Evolutionary conservation across 2,797 vertebrate genomes (phyloP), one percentile per base, ranked within the genome.

Genomic region (Myiotriccus ornatus): DNA sequence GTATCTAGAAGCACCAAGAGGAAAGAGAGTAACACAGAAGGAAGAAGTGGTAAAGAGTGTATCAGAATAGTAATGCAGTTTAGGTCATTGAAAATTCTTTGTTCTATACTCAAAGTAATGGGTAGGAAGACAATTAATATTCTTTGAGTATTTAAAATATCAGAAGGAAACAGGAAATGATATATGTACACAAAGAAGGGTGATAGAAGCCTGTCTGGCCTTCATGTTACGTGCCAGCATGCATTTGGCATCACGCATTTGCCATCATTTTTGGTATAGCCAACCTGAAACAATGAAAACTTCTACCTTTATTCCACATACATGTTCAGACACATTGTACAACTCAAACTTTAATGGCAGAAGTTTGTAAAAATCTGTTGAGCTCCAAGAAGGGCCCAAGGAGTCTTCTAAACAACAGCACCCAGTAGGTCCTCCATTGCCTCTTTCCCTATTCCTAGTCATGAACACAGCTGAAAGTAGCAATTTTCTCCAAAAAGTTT

Each of bases 231-330:
- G 24, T 34, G 10, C 2, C 28, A n/a, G 18, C 7, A 19, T 12
- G 2, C 1, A 9, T 65, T 57, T 3, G 0, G 5, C 49, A 46
- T 32, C 7, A 19, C 8, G 1, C 1, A 9, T 57, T 55, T 3
- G 0, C 6, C 49, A 46, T 35, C 0, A 43, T 22, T 78, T 84
- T 71, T 65, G 7, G 22, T 55, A 25, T 3, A 82, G 14, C 5
- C 46, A 57, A 43, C 21, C 10, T 25, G 53, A n/a, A 59, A 5
- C 5, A 46, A 4, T 22, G 9, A 71, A 60, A 89, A 68, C 1
- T 23, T 63, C 47, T 46, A 19, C 18, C 7, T 57, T 84, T 57
- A 69, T 9, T 75, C 34, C 15, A 62, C 7, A 73, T 9, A 32
- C 6, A 44, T 0, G 0, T 55, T 49, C 74, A 60, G 47, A 22